Evolutionary conservation across 2,888 invertebrate species (phyloP).

Genomic region (Troilus luridus): DNA sequence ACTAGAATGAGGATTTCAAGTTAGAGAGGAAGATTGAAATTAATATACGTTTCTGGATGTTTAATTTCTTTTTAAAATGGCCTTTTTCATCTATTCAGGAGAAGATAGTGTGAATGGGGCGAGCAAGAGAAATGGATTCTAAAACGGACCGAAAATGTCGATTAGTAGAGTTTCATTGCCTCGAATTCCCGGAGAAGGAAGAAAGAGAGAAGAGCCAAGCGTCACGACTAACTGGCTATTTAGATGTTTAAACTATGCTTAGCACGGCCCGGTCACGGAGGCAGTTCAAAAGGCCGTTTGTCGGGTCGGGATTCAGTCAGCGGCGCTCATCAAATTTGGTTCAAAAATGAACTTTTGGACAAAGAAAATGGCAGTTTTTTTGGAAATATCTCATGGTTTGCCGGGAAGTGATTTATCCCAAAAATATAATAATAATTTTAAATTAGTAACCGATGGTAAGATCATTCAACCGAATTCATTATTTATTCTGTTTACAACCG

Average conservation of each 20-base stretch:
- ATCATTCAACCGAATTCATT: too few relatives aligned
- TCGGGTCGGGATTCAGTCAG: background rate
- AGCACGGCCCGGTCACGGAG: background rate
- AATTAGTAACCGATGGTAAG: too few relatives aligned
- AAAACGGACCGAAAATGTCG: background rate
- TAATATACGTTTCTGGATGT: background rate
- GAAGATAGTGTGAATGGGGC: background rate
- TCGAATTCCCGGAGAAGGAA: background rate
- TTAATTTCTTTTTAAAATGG: background rate
- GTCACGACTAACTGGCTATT: conserved; percentile 36
- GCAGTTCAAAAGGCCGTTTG: background rate
- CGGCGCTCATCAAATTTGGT: background rate
- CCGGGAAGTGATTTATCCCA: too few relatives aligned
- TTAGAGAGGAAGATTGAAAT: background rate
- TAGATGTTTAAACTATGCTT: conserved; percentile 8
- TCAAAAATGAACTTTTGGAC: background rate
- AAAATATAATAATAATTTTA: too few relatives aligned
- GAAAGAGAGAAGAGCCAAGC: background rate
- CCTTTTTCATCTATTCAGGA: background rate
- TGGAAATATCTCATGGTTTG: background rate
- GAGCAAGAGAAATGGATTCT: background rate
- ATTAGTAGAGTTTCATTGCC: conserved; percentile 29
- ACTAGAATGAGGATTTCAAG: too few relatives aligned
- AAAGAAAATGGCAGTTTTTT: background rate
- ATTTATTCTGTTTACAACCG: too few relatives aligned